Conservation (phyloP, 2,888 invertebrate genomes). For the Heliconius sara region DNA sequence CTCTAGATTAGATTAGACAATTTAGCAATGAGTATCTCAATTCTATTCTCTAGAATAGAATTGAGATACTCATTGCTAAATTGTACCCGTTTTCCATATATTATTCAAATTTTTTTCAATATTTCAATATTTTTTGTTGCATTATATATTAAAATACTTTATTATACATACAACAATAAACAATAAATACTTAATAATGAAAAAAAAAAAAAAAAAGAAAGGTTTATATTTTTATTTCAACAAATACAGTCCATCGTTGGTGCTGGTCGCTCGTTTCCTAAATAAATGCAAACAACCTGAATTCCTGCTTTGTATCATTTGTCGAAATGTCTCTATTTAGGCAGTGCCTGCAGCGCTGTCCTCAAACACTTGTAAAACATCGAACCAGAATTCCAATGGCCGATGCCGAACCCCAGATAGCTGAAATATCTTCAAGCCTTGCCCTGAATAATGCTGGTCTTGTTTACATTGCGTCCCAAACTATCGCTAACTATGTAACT, state of each 20-base stretch:
- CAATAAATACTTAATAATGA: neutral
- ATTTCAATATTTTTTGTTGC: too few relatives aligned
- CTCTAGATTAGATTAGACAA: too few relatives aligned
- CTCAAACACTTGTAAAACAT: constrained; percentile 57
- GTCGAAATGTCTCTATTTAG: constrained; percentile 48
- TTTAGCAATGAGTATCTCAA: too few relatives aligned
- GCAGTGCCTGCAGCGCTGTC: constrained; percentile 56
- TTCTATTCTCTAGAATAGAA: neutral
- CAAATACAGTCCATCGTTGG: neutral
- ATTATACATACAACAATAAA: neutral
- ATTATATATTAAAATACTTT: too few relatives aligned
- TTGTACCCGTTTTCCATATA: neutral
- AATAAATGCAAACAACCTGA: constrained; percentile 25
- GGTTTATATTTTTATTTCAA: neutral
- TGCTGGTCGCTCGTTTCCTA: constrained; percentile 22
- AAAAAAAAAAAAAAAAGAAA: neutral
- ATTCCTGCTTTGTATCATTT: constrained; percentile 28
- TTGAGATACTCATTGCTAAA: constrained; percentile 24
- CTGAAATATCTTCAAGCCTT: constrained; percentile 62
- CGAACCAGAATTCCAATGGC: constrained; percentile 58
- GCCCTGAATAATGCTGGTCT: constrained; percentile 51
- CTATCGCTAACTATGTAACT: constrained; percentile 52
- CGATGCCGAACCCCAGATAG: constrained; percentile 63
- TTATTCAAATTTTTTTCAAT: too few relatives aligned
- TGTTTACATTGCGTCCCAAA: constrained; percentile 56